Conservation (phyloP, 1,140 invertebrate species). For the Latrodectus geometricus region DNA sequence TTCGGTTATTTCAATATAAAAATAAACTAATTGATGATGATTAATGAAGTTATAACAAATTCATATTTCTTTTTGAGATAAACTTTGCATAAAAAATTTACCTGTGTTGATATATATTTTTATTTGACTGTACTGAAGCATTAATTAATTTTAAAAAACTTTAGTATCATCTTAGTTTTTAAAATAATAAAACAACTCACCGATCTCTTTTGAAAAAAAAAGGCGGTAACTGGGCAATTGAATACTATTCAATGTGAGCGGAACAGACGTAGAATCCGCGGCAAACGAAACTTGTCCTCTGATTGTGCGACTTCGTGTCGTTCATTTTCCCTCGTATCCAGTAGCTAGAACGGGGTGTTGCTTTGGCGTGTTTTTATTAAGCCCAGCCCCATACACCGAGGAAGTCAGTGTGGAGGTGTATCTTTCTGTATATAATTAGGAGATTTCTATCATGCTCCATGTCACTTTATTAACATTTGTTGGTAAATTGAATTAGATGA, state of each 20-base stretch:
- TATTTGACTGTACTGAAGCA: background rate
- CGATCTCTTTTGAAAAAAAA: background rate
- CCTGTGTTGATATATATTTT: background rate
- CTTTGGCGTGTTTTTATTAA: background rate
- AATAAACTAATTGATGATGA: no score
- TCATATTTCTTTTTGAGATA: background rate
- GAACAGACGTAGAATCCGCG: background rate
- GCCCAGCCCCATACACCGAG: conserved; percentile 34
- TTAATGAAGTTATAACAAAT: background rate
- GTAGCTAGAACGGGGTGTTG: conserved; percentile 9
- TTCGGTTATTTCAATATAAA: no score
- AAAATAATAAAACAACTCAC: background rate
- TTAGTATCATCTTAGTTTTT: background rate
- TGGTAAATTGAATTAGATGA: conserved; percentile 3
- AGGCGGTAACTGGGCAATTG: background rate
- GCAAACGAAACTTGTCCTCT: background rate
- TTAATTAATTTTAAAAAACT: background rate
- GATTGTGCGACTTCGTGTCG: background rate
- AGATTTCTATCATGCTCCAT: background rate
- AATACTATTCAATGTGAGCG: background rate
- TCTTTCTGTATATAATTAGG: background rate
- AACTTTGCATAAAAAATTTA: background rate
- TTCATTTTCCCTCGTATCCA: background rate
- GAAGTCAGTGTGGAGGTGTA: conserved; percentile 37
- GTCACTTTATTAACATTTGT: conserved; percentile 12